phyloP scores from a whole-genome alignment of 2,113 vertebrate species.

The Malaclemys terrapin region DNA sequence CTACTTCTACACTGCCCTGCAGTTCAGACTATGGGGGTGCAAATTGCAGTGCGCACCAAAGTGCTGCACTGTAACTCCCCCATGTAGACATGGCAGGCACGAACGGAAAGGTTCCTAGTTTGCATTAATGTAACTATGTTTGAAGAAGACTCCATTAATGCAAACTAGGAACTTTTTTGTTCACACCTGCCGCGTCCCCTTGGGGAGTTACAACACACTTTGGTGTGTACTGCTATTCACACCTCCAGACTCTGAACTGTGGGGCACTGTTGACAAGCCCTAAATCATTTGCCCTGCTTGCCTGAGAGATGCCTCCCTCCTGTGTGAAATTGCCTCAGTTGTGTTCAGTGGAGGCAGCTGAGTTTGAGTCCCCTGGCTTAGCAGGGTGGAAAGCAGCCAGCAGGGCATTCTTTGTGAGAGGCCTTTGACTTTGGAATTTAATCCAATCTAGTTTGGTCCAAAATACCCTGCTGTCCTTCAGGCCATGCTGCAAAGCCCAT shows the following conservation, averaged over 20 bases:
- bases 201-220: neutral
- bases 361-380: neutral
- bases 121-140: neutral
- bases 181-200: neutral
- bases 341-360: neutral
- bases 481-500: neutral
- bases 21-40: neutral
- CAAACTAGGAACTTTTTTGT: neutral
- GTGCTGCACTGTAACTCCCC: neutral
- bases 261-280: neutral
- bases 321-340: neutral
- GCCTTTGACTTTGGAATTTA: neutral
- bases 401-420: neutral
- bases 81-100: neutral
- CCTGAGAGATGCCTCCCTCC: neutral
- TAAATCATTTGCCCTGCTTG: neutral
- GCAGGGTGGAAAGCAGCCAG: neutral
- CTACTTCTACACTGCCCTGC: neutral
- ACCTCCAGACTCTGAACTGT: neutral
- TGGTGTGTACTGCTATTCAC: neutral
- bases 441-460: neutral
- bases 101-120: neutral
- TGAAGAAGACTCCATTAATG: neutral
- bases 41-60: neutral
- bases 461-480: neutral